Base-by-base conservation (phyloP, 2,888 invertebrate genomes). In the Drosophila rubida region DNA sequence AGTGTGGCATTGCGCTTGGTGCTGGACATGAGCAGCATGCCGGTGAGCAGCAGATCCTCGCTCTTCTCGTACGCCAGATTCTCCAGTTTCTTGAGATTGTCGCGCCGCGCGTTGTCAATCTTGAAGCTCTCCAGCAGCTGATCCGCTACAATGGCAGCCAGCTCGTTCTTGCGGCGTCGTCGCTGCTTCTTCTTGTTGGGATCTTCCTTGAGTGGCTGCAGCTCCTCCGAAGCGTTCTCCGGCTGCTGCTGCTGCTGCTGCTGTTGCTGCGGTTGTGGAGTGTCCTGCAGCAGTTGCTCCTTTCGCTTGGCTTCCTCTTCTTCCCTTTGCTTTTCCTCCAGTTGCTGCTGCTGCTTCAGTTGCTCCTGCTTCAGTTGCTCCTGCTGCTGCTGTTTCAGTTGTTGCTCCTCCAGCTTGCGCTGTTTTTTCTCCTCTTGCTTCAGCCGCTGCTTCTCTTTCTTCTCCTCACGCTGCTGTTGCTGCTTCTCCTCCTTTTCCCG, bases 131-230 rank as follows among this genome's bases (percentile, higher is more conserved):
- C 92, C 42, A 92, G 48, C 35, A 92, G 70, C 61, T 92, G 92
- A 78, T 92, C 92, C 2, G 92, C 92, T 39, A 92, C 91, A 72
- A 92, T 92, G 30, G 92, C 92, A 0, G 92, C 91, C 35, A 92
- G 67, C 41, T 92, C 92, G 69, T 92, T 92, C 66, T 92, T 92
- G n/a, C 92, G 89, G 3, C 91, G 84, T 0, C 89, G 76, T 3
- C 91, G 79, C 50, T 89, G 90, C 60, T 91, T 90, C 58, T 87
- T 89, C 53, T 87, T 88, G 1, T 78, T 58, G 8, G 27, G 9
- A 9, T 89, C 87, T 41, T 65, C 65, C n/a, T 69, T 63, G 30
- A 49, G 6, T 3, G 60, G 53, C 0, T 27, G 16, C 2, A 9
- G 35, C 11, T 48, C 32, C 41, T 27, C 13, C 11, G 7, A 9